Conservation (phyloP, 2,888 invertebrate species). For the Thysanoteuthis rhombus region DNA sequence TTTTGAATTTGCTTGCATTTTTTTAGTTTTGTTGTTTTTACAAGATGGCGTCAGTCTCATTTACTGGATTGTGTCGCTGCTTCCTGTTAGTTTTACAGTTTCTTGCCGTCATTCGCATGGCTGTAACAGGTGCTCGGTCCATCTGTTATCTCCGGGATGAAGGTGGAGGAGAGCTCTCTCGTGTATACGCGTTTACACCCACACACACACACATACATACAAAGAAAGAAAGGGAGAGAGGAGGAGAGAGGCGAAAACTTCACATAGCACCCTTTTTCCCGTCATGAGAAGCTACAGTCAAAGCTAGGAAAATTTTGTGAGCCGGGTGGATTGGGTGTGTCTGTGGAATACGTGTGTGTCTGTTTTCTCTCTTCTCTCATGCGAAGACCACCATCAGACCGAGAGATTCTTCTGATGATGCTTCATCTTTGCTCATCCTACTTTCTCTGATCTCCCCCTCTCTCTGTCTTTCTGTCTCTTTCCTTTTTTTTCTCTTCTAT, state of each 20-base stretch:
- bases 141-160: not conserved
- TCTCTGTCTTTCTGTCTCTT: not conserved
- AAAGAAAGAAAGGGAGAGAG: not conserved
- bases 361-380: too few relatives aligned
- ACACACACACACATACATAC: too few relatives aligned
- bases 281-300: too few relatives aligned
- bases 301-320: too few relatives aligned
- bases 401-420: rapidly evolving
- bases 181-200: too few relatives aligned
- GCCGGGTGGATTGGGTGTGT: too few relatives aligned
- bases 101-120: not conserved
- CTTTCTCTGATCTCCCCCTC: not conserved
- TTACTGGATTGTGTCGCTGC: not conserved
- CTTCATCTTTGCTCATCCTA: not conserved
- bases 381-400: too few relatives aligned
- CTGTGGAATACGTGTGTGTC: too few relatives aligned
- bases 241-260: not conserved
- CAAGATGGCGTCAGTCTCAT: not conserved
- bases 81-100: not conserved
- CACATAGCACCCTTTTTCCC: too few relatives aligned
- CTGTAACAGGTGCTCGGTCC: not conserved
- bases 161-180: too few relatives aligned
- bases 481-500: not conserved
- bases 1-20: not conserved
- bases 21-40: not conserved